phyloP scores from a whole-genome alignment of 53 echinoderm and acorn worm genomes.

The Actinopyga echinites region DNA sequence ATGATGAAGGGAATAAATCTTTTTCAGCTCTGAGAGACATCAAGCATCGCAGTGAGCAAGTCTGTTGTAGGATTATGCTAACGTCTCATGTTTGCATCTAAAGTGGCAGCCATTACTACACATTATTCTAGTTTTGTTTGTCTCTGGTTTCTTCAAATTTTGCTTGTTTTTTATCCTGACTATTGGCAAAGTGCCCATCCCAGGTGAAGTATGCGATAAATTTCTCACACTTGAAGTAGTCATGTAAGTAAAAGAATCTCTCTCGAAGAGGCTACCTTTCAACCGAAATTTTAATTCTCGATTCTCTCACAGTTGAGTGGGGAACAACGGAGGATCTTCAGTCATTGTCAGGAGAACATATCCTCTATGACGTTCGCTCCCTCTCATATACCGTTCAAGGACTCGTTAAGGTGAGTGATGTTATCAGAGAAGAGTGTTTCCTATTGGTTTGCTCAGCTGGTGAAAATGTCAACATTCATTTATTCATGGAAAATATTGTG shows the following conservation, averaged over 20 bases:
- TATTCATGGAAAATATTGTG: too few species aligned
- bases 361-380: slow-evolving; percentile 81
- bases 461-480: too few species aligned
- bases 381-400: slow-evolving; percentile 89
- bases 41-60: too few species aligned
- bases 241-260: neutral
- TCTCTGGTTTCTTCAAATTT: too few species aligned
- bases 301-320: slow-evolving; percentile 83
- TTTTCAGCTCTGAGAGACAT: too few species aligned
- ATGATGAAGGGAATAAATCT: too few species aligned
- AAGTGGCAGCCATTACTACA: too few species aligned
- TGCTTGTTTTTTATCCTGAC: too few species aligned
- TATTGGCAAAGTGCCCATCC: neutral
- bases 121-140: too few species aligned
- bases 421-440: too few species aligned
- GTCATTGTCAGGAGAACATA: slow-evolving; percentile 85
- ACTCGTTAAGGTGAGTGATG: slow-evolving; percentile 79
- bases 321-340: slow-evolving; percentile 82
- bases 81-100: too few species aligned
- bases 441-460: neutral
- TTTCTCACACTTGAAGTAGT: neutral
- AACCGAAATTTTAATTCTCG: too few species aligned
- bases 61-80: neutral
- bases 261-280: neutral
- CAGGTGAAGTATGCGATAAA: neutral